Evolutionary conservation across 2,888 invertebrate genomes (phyloP), one percentile per base, ranked within the genome.

Genomic region (Drosophila neutralis): DNA sequence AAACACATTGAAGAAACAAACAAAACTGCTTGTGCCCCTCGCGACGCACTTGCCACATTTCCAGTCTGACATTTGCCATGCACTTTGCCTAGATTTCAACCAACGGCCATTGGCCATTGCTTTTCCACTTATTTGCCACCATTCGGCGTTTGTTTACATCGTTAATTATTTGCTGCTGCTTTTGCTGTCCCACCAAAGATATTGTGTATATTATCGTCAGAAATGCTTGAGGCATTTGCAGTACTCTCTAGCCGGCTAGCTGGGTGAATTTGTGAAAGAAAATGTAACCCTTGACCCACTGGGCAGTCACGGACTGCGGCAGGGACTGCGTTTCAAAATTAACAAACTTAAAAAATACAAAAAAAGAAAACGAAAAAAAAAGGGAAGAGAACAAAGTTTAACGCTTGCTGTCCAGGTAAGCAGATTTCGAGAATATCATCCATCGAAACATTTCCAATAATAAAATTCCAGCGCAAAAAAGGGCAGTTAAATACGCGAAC

Each of bases 401-500:
- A 15, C n/a, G 54, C 54, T 27, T 36, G 54, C 54, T 38, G 38
- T 27, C 11, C 78, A 58, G 80, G 76, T 64, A 71, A 66, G 65
- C 71, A 57, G 66, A 80, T 66, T 69, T 65, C 59, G 58, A 58
- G 69, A 67, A 40, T 68, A 75, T 64, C 42, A 57, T 42, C 79
- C 77, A 74, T 78, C 75, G 86, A 87, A 87, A 89, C 86, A 87
- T 87, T 89, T 89, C 81, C 90, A 87, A 87, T 87, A 87, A 89
- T 81, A 76, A 89, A 87, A 87, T 87, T 87, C 86, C 86, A 87
- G 40, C 70, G n/a, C 54, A 56, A 56, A 69, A 76, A 78, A 80
- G 78, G 75, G 82, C 78, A 78, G 69, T 58, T 53, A 77, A 72
- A 77, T 65, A 56, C 69, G 71, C 67, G 67, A 59, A 63, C 60